Evolutionary conservation across 2,797 vertebrate genomes (phyloP), one percentile per base, ranked within the genome.

Genomic region (Acipenser ruthenus): DNA sequence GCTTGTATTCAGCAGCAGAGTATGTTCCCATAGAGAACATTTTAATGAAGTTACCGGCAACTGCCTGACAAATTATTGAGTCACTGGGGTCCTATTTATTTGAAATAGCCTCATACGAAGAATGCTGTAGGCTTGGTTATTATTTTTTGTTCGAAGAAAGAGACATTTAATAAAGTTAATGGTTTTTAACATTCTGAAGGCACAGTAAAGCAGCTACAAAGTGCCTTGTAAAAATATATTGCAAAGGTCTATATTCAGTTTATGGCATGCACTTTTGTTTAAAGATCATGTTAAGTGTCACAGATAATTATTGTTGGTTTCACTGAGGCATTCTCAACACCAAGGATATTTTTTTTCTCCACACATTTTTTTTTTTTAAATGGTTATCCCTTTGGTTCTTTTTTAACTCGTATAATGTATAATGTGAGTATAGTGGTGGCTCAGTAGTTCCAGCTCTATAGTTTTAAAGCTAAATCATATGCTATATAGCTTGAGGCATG

Each of bases 91-190:
- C 70, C 77, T 73, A 82, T 90, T 89, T 81, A 87, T 89, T 85
- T 90, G 71, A 89, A 92, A 88, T 81, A 72, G 71, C 73, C 80
- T 78, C 79, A 83, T 84, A 89, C 85, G 71, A 79, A 71, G 71
- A 82, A 73, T 75, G 72, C 76, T 60, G 9, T 65, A 65, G 64
- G 68, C 49, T 52, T 60, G 66, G 60, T 62, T 49, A 66, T 75
- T 66, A 5, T 0, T 64, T 67, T 65, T 69, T 65, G 60, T 15
- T 13, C 11, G 49, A 50, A 63, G 10, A 48, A 2, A 11, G 68
- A 70, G 47, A 4, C 12, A 72, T 73, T 60, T 68, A 74, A 65
- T 50, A 73, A 72, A 72, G 56, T 69, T 60, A 75, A 79, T 74
- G 65, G 0, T 5, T 18, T 66, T 49, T 15, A 60, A 64, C 72